These are phyloP conservation scores for Murina feae DNA, from an alignment of 2,113 vertebrate species.

Conservation along the genomic window DNA sequence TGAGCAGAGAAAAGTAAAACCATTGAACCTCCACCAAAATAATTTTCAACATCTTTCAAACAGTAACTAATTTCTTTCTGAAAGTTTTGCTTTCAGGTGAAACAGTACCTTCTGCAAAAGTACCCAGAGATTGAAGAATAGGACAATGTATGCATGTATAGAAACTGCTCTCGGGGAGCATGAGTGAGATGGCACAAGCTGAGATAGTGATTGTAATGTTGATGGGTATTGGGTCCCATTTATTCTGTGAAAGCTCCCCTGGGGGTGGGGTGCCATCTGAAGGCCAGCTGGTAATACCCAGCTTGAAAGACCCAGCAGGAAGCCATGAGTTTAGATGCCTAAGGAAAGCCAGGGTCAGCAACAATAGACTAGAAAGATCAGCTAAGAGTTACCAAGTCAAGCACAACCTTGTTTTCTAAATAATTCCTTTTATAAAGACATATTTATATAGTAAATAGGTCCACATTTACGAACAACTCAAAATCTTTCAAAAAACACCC, in stretches of 20 bases:
- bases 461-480: background rate
- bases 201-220: background rate
- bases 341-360: background rate
- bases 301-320: background rate
- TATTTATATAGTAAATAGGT: background rate
- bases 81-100: slow-evolving; percentile 4
- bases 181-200: background rate
- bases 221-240: background rate
- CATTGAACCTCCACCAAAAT: background rate
- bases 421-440: background rate
- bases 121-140: background rate
- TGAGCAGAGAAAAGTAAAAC: background rate
- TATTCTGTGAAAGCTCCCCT: background rate
- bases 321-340: background rate
- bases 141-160: too few relatives aligned
- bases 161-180: background rate
- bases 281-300: background rate
- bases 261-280: background rate
- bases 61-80: background rate
- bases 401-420: background rate
- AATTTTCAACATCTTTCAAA: background rate
- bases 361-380: background rate
- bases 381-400: background rate
- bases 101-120: background rate
- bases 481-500: background rate